Evolutionary conservation across 2,113 vertebrate species (phyloP).

Genomic region (Chloropsis cyanopogon): DNA sequence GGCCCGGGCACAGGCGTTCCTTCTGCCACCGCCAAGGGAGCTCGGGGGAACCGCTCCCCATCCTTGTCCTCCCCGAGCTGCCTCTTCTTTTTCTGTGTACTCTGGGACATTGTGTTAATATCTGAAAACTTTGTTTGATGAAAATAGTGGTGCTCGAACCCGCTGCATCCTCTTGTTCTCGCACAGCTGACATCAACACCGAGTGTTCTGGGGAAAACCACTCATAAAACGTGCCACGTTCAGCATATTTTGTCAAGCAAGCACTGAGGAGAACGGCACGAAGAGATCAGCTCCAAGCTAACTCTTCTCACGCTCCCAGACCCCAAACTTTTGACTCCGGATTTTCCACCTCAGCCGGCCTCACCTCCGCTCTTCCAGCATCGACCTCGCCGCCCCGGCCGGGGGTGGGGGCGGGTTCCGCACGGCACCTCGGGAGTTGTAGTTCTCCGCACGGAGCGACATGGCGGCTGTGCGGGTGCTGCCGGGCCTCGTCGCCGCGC

Average conservation of each 20-base stretch:
- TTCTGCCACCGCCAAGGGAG: neutral
- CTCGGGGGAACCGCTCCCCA: fast-evolving
- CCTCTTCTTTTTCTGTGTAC: neutral
- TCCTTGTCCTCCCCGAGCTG: neutral
- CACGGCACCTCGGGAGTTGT: constrained; percentile 8
- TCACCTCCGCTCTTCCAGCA: fast-evolving
- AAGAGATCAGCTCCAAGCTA: neutral
- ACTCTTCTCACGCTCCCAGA: fast-evolving
- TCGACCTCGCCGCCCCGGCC: fast-evolving
- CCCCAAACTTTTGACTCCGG: fast-evolving
- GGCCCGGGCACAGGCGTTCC: too few relatives aligned
- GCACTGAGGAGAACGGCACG: fast-evolving
- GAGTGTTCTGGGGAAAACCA: fast-evolving
- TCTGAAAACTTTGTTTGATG: neutral
- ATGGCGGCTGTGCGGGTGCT: neutral
- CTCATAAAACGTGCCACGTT: too few relatives aligned
- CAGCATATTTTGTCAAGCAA: neutral
- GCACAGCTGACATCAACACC: neutral
- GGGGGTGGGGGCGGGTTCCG: fast-evolving
- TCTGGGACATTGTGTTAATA: fast-evolving
- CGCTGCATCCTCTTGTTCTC: fast-evolving
- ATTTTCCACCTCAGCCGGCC: fast-evolving
- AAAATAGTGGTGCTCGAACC: neutral
- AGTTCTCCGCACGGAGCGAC: neutral
- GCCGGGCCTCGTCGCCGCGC: neutral